phyloP scores from a whole-genome alignment of 2,888 invertebrate genomes.

The Metacarcinus magister region DNA sequence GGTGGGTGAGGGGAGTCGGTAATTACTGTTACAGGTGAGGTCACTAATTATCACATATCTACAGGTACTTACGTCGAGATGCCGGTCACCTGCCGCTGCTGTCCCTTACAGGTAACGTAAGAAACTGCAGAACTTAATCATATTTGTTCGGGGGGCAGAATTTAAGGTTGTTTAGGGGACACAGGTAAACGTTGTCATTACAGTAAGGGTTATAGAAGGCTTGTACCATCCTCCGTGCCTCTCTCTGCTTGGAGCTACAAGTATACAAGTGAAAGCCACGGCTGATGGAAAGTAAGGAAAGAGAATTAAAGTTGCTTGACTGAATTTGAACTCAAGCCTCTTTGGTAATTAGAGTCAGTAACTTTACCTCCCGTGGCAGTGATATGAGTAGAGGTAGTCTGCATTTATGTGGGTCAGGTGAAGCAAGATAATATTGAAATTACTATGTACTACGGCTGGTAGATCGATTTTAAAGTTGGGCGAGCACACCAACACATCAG shows the following conservation, averaged over 20 bases:
- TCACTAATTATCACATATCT: conserved; percentile 41
- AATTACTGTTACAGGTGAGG: conserved; percentile 31
- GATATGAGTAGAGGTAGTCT: background rate
- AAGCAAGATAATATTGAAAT: background rate
- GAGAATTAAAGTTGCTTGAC: background rate
- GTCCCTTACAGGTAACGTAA: background rate
- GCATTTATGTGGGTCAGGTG: background rate
- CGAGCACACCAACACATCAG: background rate
- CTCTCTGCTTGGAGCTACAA: background rate
- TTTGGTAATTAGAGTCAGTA: background rate
- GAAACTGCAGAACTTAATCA: background rate
- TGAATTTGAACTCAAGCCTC: background rate
- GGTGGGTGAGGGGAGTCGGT: conserved; percentile 11
- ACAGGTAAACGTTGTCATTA: background rate
- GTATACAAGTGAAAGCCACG: background rate
- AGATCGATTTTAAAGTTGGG: background rate
- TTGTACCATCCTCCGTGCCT: background rate
- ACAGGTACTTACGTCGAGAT: background rate
- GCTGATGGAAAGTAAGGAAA: background rate
- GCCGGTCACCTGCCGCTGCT: background rate
- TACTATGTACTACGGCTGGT: background rate
- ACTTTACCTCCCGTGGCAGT: background rate
- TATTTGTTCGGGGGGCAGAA: background rate
- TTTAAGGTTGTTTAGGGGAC: background rate
- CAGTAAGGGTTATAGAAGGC: background rate